Base-by-base conservation (phyloP, 2,797 vertebrate genomes). In the Periparus ater region DNA sequence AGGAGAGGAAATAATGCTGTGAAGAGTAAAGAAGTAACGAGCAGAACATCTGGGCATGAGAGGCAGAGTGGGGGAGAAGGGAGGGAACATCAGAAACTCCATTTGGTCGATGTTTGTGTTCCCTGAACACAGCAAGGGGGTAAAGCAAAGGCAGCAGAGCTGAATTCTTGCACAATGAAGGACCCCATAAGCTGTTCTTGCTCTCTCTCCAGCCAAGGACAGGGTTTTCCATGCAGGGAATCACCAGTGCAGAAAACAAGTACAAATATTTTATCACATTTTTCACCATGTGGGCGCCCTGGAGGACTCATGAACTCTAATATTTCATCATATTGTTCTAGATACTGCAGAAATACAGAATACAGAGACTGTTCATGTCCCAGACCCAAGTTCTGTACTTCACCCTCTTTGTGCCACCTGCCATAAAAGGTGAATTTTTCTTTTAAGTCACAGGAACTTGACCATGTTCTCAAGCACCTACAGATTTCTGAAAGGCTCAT, bases 351-450 rank as follows among this genome's bases (percentile, higher is more conserved):
- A 87, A 91, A 72, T 44, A 42, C 42, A 86, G 30, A 70, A 32
- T 17, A 29, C 7, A 87, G 34, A 45, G 55, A 22, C 5, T 22
- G 5, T 2, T 66, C 53, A 7, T 17, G 19, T 25, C 68, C 63
- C 45, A 66, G 8, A 67, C 9, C 20, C 53, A 62, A 20, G 26
- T 25, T 70, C 63, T 50, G 6, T 14, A n/a, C 0, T 0, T 61
- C 63, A 23, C 22, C 17, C 13, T 51, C 47, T 62, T 67, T 14
- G 2, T 57, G 34, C 38, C 20, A 72, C 34, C 15, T 70, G 40
- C 19, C 44, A 66, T 11, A 25, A 19, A n/a, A 25, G 3, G 3
- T 44, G 36, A 10, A 50, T 53, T 87, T 74, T 22, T n/a, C 50
- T 71, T 54, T 55, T 21, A 82, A 62, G 20, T 12, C 22, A 44